phyloP scores from a whole-genome alignment of 2,113 vertebrate species.

The Eidolon helvum region DNA sequence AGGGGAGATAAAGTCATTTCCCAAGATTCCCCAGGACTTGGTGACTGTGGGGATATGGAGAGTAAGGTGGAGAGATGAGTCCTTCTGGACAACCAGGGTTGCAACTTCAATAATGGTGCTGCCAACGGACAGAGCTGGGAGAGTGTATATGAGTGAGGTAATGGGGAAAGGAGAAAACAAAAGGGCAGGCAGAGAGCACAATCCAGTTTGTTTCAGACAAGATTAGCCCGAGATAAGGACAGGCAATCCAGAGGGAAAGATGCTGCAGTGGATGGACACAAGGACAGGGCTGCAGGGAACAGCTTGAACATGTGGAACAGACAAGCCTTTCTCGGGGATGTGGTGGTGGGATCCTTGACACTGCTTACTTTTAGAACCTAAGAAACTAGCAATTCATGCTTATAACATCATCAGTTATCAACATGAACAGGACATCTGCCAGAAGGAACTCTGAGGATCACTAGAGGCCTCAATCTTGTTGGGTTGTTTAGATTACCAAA shows the following conservation, averaged over 20 bases:
- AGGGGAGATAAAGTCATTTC: neutral
- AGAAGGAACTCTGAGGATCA: neutral
- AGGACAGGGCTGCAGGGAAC: neutral
- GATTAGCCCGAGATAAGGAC: neutral
- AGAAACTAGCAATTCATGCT: neutral
- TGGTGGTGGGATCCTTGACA: neutral
- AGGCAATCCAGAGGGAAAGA: neutral
- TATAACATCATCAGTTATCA: neutral
- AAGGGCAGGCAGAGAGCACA: neutral
- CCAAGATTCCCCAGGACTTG: neutral
- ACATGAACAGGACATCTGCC: neutral
- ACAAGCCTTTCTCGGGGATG: neutral
- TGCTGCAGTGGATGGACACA: rapidly evolving
- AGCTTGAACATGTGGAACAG: neutral
- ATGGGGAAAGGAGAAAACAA: rapidly evolving
- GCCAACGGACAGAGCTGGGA: neutral
- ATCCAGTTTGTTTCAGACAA: rapidly evolving
- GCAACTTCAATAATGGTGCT: rapidly evolving
- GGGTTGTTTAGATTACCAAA: no score
- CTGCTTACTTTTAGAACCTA: neutral
- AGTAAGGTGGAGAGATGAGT: neutral
- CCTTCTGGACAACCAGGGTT: neutral
- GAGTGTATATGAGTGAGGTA: rapidly evolving
- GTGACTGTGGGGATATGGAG: neutral
- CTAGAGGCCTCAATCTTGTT: rapidly evolving